Evolutionary conservation across 2,113 vertebrate species (phyloP).

Genomic region (Quiscalus mexicanus): DNA sequence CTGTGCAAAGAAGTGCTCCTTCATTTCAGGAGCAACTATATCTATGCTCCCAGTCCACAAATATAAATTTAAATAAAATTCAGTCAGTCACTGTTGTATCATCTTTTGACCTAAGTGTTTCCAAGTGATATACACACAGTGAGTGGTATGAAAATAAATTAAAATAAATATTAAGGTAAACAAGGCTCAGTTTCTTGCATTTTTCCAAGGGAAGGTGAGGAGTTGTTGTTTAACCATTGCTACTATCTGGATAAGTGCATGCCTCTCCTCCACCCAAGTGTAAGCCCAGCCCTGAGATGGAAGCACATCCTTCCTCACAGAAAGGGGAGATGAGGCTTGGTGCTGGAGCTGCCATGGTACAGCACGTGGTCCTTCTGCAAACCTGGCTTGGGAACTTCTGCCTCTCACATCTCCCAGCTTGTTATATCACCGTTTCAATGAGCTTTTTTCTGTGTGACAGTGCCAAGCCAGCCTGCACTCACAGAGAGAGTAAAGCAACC

Average conservation of each 20-base stretch:
- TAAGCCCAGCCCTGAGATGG: background rate
- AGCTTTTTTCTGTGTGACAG: background rate
- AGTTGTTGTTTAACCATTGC: background rate
- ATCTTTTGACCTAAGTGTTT: background rate
- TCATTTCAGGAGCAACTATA: background rate
- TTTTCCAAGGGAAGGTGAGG: background rate
- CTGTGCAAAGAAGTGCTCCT: background rate
- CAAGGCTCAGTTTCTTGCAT: background rate
- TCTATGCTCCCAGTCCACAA: background rate
- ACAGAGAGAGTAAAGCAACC: background rate
- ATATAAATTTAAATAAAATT: background rate
- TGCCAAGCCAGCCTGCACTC: background rate
- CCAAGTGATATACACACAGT: background rate
- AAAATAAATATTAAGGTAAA: background rate
- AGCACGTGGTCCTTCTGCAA: background rate
- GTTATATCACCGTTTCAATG: background rate
- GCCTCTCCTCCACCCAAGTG: background rate
- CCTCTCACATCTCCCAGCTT: background rate
- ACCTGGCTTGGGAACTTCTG: background rate
- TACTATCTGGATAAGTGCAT: background rate
- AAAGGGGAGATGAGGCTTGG: background rate
- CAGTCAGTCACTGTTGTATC: background rate
- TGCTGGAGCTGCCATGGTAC: background rate
- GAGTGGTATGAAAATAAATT: background rate
- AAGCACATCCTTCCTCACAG: fast-evolving